Evolutionary conservation across 2,888 invertebrate species (phyloP).

Genomic region (Yponomeuta cagnagella): DNA sequence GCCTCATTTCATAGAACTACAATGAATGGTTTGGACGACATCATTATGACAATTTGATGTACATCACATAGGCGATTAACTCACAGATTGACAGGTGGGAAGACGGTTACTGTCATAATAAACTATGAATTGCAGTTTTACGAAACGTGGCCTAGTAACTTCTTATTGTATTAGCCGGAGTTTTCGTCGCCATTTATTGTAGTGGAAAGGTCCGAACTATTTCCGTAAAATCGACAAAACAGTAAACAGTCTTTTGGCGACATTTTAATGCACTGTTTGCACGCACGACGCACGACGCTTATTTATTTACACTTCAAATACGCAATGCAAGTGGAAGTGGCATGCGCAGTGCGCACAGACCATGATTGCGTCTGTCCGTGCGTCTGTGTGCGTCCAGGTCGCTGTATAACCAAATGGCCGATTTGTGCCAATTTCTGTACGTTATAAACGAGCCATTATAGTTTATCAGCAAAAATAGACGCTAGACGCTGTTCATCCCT

Average conservation of each 20-base stretch:
- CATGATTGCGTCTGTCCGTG: neutral
- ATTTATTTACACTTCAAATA: constrained; percentile 6
- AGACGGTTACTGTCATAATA: too few relatives aligned
- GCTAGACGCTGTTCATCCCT: constrained; percentile 28
- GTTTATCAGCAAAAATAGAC: constrained; percentile 36
- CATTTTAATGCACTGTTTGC: constrained; percentile 41
- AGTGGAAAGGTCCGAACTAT: neutral
- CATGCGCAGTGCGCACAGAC: too few relatives aligned
- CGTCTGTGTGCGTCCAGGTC: constrained; percentile 4
- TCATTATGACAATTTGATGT: too few relatives aligned
- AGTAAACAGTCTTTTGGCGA: constrained; percentile 19
- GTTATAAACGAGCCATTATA: constrained; percentile 33
- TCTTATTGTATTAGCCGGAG: neutral
- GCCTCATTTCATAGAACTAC: too few relatives aligned
- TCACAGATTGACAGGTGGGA: too few relatives aligned
- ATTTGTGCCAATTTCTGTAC: constrained; percentile 33
- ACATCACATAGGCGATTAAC: too few relatives aligned
- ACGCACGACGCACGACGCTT: constrained; percentile 14
- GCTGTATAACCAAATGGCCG: constrained; percentile 29
- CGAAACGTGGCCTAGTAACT: too few relatives aligned
- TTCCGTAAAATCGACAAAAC: neutral
- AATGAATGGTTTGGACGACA: too few relatives aligned
- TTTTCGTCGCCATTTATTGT: neutral
- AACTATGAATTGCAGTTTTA: too few relatives aligned
- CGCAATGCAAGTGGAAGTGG: neutral